Percentiles rank a stretch among this genome's conserved stretches.
phyloP scores from a whole-genome alignment of 2,113 vertebrate species.

The Accipiter cooperii region DNA sequence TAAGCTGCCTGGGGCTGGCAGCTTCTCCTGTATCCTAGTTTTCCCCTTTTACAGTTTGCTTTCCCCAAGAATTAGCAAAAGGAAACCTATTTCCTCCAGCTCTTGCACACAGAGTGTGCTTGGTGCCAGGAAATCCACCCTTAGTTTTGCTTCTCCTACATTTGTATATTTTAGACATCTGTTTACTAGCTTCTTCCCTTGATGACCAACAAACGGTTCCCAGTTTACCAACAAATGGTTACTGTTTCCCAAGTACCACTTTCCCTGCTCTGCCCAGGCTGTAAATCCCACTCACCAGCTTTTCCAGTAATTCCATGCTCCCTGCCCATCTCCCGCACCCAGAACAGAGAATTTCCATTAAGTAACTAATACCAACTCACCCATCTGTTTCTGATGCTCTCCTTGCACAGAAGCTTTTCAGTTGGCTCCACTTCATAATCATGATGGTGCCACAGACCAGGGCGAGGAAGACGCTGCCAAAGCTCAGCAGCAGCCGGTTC shows the following conservation, averaged over 20 bases:
- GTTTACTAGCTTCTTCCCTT: background rate
- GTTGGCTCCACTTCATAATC: background rate
- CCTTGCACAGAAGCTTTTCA: background rate
- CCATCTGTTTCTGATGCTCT: fast-evolving
- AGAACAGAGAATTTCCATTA: no score
- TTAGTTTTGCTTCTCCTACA: background rate
- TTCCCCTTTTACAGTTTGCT: background rate
- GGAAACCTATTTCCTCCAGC: background rate
- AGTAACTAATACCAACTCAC: background rate
- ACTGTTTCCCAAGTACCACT: background rate
- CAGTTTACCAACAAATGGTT: background rate
- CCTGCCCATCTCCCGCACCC: background rate
- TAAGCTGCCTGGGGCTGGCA: no score
- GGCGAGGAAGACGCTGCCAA: background rate
- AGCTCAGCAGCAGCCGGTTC: background rate
- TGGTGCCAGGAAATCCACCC: background rate
- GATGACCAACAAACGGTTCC: background rate
- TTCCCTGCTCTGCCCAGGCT: background rate
- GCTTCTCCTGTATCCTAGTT: background rate
- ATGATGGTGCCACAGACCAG: background rate
- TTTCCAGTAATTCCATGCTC: background rate
- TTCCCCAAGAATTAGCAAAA: background rate
- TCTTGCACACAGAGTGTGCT: background rate
- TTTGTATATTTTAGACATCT: background rate
- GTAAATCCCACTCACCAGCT: background rate